Evolutionary conservation across 2,888 invertebrate genomes (phyloP), one percentile per base, ranked within the genome.

Genomic region (Eledone cirrhosa): DNA sequence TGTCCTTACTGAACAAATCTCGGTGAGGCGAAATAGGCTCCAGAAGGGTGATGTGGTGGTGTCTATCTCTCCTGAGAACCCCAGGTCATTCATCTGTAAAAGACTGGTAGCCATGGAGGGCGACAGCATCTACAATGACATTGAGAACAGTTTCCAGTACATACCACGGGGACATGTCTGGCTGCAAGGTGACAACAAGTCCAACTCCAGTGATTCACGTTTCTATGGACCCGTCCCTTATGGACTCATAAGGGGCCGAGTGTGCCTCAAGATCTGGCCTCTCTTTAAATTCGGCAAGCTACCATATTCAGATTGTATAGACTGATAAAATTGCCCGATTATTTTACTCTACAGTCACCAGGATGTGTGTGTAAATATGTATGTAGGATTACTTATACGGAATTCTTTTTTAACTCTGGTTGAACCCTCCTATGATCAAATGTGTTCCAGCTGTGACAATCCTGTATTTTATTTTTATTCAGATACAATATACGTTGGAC

Each of bases 181-280:
- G 87, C 75, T 88, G 78, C 86, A 87, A 77, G 87, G 98, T 27
- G 97, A 98, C 89, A 98, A 98, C 90, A 92, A 92, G 19, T 90
- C 90, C 78, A 96, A 96, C 91, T 97, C 97, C 14, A 93, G 94
- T 0, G 98, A 98, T 91, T 97, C 97, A 1, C 93, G 97, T 84
- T 92, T 92, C 13, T 97, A 95, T 91, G 98, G 97, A 0, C 94
- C 97, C 11, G 94, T 98, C 29, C 97, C 97, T 0, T 93, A 94
- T 87, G 97, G 95, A 4, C 92, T 98, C 14, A 93, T 97, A 78
- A 92, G 94, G 83, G 95, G 96, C 87, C 93, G 95, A 88, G 97
- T 95, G 22, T 87, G 97, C n/a, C 94, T 94, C 87, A 93, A 94
- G 91, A 92, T 97, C 41, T 72, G 72, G 72, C 72, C 72, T 16